These are phyloP conservation scores for Cosmopolites sordidus DNA, from an alignment of 2,888 invertebrate species.

Conservation along the genomic window DNA sequence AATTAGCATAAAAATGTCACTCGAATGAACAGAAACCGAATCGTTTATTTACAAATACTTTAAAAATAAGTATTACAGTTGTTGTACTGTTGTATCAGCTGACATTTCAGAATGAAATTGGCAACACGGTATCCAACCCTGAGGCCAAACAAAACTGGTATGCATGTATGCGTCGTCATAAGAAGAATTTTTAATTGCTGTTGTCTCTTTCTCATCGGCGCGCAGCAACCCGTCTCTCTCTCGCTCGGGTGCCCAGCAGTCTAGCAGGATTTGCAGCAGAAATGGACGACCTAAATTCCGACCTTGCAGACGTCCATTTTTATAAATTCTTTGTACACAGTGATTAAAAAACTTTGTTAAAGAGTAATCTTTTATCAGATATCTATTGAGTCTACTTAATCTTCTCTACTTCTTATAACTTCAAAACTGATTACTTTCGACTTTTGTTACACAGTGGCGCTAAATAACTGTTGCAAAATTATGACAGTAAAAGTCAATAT, in stretches of 20 bases:
- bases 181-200: slow-evolving; percentile 22
- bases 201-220: slow-evolving; percentile 17
- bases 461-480: too few species aligned
- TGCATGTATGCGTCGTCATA: slow-evolving; percentile 12
- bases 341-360: slow-evolving; percentile 4
- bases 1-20: too few species aligned
- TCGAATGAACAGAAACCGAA: too few species aligned
- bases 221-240: slow-evolving; percentile 29
- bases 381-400: too few species aligned
- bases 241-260: slow-evolving; percentile 45
- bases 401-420: too few species aligned
- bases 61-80: not conserved
- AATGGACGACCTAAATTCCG: slow-evolving; percentile 44
- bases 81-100: not conserved
- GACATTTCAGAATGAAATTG: slow-evolving; percentile 3
- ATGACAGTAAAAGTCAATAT: too few species aligned
- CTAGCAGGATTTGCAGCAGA: slow-evolving; percentile 39
- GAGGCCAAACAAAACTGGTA: slow-evolving; percentile 16
- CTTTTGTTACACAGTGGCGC: too few species aligned
- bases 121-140: slow-evolving; percentile 16
- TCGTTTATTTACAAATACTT: too few species aligned
- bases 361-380: too few species aligned
- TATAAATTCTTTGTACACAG: slow-evolving; percentile 16
- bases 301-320: slow-evolving; percentile 34
- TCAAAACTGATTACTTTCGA: too few species aligned